Base-by-base conservation (phyloP, 2,888 invertebrate genomes). In the Tridacna gigas region DNA sequence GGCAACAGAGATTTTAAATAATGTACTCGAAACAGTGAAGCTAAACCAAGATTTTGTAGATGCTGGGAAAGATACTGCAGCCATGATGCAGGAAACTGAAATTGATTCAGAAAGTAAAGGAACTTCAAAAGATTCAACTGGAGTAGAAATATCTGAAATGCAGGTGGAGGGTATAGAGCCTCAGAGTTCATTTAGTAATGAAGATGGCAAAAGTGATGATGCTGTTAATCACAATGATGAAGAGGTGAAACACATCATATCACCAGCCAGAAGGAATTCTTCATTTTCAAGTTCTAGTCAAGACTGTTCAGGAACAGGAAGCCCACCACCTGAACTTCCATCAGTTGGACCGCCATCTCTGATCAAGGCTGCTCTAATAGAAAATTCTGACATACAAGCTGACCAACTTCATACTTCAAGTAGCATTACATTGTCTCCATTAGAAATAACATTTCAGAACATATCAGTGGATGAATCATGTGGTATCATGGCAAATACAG, bases 1-100 rank as follows among this genome's bases (percentile, higher is more conserved):
- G 56, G 84, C 84, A 28, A 66, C 76, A 28, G 77, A 85, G 71
- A 74, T 85, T 65, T 79, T 82, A 12, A 65, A 82, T 60, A 69
- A 80, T 65, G 74, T 85, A 56, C 69, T 85, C 26, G 48, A 63
- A 63, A 80, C 82, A 60, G 60, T 82, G 15, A 74, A 82, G 48
- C 51, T 51, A 75, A 77, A 82, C 56, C 85, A 82, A 15, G 85
- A 66, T 26, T 25, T 80, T 13, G 66, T 85, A 22, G 71, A 74
- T 18, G 74, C 66, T 67, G 63, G 65, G 25, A 69, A 69, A 25
- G 73, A 83, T 20, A 48, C 79, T 56, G 69, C 81, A 67, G 73
- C 79, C n/a, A 67, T 83, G 37, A 67, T 86, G 13, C 76, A 81
- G 51, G 80, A 82, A 73, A 71, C 78, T 47, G 75, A 82, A 65